Evolutionary conservation across 1,140 invertebrate genomes (phyloP).

Genomic region (Zaprionus davidi): DNA sequence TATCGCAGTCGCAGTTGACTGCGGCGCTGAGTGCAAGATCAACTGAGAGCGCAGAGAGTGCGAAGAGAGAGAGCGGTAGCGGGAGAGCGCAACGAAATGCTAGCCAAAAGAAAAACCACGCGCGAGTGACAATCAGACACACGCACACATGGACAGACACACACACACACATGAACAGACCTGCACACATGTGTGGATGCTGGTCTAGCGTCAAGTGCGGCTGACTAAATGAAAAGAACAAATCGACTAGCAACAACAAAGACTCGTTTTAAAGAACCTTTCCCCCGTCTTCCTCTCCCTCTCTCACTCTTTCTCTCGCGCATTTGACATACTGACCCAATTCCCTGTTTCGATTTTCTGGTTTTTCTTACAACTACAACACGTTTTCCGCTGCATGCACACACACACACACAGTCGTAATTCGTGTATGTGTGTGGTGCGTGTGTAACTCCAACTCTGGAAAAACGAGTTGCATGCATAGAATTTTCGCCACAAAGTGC

Average conservation of each 20-base stretch:
- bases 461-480: conserved; percentile 72
- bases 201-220: conserved; percentile 40
- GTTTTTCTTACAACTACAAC: conserved; percentile 81
- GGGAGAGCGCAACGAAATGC: conserved; percentile 32
- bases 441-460: conserved; percentile 31
- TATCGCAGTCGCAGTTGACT: conserved; percentile 24
- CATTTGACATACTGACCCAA: conserved; percentile 80
- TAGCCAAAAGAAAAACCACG: conserved; percentile 53
- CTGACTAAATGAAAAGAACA: conserved; percentile 66
- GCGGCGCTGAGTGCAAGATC: conserved; percentile 70
- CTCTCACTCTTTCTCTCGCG: conserved; percentile 29
- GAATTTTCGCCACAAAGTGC: conserved; percentile 56
- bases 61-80: conserved; percentile 16
- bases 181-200: conserved; percentile 7
- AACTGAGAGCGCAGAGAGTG: conserved; percentile 38
- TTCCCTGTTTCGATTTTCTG: conserved; percentile 83
- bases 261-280: conserved; percentile 65
- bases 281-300: conserved; percentile 3
- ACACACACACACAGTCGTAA: conserved; percentile 34
- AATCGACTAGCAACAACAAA: conserved; percentile 55
- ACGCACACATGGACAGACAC: conserved; percentile 25
- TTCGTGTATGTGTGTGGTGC: conserved; percentile 15
- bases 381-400: conserved; percentile 73
- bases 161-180: neutral
- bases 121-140: conserved; percentile 64